Conservation (phyloP, 2,888 invertebrate species). For the Syrista parreyssii region DNA sequence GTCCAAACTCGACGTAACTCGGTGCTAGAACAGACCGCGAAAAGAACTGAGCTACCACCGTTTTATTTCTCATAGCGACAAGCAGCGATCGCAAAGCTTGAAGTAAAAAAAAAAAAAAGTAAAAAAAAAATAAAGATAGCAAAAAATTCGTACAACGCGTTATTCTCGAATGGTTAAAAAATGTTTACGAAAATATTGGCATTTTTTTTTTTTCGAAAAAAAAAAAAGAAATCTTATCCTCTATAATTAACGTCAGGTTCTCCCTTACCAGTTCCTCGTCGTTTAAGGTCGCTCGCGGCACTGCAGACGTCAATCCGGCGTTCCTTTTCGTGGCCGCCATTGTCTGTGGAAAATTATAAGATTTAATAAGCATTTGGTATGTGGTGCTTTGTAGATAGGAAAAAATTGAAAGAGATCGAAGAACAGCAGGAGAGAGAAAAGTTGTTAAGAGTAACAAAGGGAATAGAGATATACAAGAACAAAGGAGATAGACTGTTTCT, state of each 20-base stretch:
- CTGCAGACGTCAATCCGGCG: constrained; percentile 96
- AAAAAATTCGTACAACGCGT: constrained; percentile 20
- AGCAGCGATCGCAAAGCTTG: no score
- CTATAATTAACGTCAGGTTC: constrained; percentile 4
- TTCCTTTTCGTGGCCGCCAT: constrained; percentile 99
- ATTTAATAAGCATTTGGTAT: not conserved
- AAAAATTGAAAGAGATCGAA: not conserved
- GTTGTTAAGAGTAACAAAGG: not conserved
- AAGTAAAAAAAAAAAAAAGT: not conserved
- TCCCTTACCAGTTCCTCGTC: constrained; percentile 99
- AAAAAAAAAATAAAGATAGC: constrained; percentile 6
- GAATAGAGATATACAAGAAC: not conserved
- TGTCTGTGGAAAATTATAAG: constrained; percentile 75
- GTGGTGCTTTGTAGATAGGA: not conserved
- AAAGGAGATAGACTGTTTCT: no score
- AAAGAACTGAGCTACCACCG: no score
- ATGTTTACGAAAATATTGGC: not conserved
- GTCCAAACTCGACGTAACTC: constrained; percentile 6
- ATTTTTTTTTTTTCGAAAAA: not conserved
- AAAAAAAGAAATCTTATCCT: not conserved
- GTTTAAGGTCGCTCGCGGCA: constrained; percentile 95
- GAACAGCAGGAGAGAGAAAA: not conserved
- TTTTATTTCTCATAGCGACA: no score
- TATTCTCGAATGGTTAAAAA: not conserved
- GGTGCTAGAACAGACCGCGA: no score